Evolutionary conservation across 2,113 vertebrate genomes (phyloP).

Genomic region (Polypterus senegalus): DNA sequence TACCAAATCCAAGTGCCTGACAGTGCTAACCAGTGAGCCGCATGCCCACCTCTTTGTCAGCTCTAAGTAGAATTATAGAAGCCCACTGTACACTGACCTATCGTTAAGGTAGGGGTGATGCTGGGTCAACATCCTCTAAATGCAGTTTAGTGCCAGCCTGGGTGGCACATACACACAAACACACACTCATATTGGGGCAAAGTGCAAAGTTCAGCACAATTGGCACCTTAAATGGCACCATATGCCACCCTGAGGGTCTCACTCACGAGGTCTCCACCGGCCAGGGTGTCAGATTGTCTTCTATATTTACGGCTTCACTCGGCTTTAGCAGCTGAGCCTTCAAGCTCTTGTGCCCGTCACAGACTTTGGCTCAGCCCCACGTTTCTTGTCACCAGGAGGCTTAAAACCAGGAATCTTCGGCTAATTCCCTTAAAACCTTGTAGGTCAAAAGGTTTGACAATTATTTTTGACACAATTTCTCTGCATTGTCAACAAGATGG

Average conservation of each 20-base stretch:
- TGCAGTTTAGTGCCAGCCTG: no score
- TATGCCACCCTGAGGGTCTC: constrained; percentile 35
- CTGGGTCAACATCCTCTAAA: no score
- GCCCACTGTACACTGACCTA: no score
- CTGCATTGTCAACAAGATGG: constrained; percentile 68
- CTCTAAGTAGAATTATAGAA: no score
- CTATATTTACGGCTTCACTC: constrained; percentile 78
- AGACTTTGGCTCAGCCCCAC: constrained; percentile 60
- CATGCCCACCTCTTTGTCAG: no score
- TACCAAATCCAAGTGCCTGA: no score
- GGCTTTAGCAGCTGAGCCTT: constrained; percentile 80
- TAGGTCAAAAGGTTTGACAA: constrained; percentile 88
- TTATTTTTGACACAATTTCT: constrained; percentile 87
- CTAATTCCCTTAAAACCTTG: constrained; percentile 83
- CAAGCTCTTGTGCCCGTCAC: constrained; percentile 77
- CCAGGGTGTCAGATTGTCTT: constrained; percentile 82
- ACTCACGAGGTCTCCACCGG: constrained; percentile 73
- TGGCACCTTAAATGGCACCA: no score
- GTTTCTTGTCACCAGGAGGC: constrained; percentile 84
- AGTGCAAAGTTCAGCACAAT: no score
- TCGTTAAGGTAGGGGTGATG: no score
- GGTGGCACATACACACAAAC: no score
- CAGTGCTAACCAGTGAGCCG: no score
- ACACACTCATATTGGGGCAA: no score
- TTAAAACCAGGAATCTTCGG: constrained; percentile 80